Evolutionary conservation across 2,797 vertebrate species (phyloP).

Genomic region (Apodemus agrarius): DNA sequence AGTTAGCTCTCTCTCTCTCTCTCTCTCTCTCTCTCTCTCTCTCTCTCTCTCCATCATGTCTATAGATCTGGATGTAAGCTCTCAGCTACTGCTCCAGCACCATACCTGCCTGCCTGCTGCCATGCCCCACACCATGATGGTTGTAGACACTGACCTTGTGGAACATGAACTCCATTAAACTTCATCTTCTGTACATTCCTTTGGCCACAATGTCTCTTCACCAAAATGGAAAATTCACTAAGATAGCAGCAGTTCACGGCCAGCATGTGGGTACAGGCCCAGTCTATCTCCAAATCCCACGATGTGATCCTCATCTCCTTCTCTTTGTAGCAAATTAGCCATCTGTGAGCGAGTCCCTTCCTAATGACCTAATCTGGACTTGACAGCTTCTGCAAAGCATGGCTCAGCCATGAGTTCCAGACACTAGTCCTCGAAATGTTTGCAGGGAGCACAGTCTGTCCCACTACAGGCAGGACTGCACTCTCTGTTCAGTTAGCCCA

Average conservation of each 20-base stretch:
- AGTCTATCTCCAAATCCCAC: fast-evolving
- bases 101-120: neutral
- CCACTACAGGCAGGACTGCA: neutral
- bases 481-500: neutral
- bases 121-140: no score
- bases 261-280: neutral
- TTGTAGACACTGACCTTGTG: no score
- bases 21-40: no score
- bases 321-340: neutral
- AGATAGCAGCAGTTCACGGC: neutral
- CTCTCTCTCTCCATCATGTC: neutral
- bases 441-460: fast-evolving
- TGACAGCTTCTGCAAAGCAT: neutral
- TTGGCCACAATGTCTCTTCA: neutral
- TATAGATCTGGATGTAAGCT: neutral
- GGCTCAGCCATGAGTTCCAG: neutral
- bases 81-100: neutral
- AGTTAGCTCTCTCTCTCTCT: no score
- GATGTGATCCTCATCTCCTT: fast-evolving
- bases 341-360: neutral
- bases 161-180: neutral
- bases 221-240: neutral
- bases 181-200: neutral
- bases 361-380: neutral
- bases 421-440: neutral